Base-by-base conservation (phyloP, 1,140 invertebrate species). In the Drosophila bifasciata region DNA sequence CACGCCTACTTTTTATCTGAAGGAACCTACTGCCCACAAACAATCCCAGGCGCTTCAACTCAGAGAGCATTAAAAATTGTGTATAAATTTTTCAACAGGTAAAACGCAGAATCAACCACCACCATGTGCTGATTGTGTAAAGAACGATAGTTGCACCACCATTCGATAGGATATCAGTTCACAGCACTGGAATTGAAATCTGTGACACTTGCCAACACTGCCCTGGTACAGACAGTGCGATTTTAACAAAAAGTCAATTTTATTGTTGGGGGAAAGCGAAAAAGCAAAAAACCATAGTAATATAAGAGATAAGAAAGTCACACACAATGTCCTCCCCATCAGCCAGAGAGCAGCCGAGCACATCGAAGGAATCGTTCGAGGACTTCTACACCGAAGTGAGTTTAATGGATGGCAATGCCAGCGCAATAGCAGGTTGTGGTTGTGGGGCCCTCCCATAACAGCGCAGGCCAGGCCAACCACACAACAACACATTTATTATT, bases 381-480 rank as follows among this genome's bases (percentile, higher is more conserved):
- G 84, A 89, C 19, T 92, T 92, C 23, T 91, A 91, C 51, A 46
- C 89, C 23, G 91, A 92, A 91, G 91, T 91, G 84, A 86, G 90
- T 91, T 46, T 23, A 21, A 51, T 15, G 50, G 56, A 15, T 57
- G n/a, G 48, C 41, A 55, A 43, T 48, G 17, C 46, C 57, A 59
- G 48, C 19, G 32, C 40, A 53, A 46, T 45, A 40, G 17, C 50
- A 57, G 59, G n/a, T 51, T 32, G 21, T 25, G 58, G 58, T 45
- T 63, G 19, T n/a, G 21, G 58, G 25, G 36, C 49, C 59, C 59
- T 44, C 61, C 49, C 64, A 46, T 45, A 50, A 45, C 41, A 48
- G 19, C 19, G 4, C 19, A 21, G 19, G 40, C 41, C 36, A 59
- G 52, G 52, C 39, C 25, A 50, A n/a, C n/a, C 62, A 62, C 52